A percentile compares a stretch with the other conserved stretches of the same genome.
Evolutionary conservation across 2,113 vertebrate genomes (phyloP).

Genomic region (Butorides virescens): DNA sequence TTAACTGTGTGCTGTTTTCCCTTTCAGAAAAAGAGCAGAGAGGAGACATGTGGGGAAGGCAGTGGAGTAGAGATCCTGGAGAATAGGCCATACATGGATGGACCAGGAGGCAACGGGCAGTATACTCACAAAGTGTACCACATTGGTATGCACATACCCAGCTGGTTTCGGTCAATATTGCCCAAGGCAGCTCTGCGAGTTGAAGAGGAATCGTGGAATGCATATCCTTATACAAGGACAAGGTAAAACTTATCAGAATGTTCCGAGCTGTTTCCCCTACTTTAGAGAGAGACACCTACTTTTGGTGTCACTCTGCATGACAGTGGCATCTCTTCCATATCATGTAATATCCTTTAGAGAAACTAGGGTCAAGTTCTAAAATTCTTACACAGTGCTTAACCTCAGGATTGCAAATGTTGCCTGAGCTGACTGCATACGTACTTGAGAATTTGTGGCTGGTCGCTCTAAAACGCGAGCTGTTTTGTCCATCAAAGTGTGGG

Average conservation of each 20-base stretch:
- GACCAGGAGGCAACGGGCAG: slow-evolving; percentile 89
- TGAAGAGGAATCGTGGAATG: slow-evolving; percentile 96
- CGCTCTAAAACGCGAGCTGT: not conserved
- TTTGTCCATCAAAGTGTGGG: not conserved
- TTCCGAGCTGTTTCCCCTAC: not conserved
- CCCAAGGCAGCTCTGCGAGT: slow-evolving; percentile 94
- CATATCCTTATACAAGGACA: slow-evolving; percentile 94
- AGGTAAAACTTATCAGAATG: slow-evolving; percentile 69
- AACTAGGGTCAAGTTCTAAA: not conserved
- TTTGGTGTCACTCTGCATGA: not conserved
- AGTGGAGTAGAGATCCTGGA: slow-evolving; percentile 96
- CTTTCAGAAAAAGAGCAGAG: slow-evolving; percentile 92
- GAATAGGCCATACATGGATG: slow-evolving; percentile 92
- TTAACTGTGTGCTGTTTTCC: not conserved
- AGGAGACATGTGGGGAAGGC: slow-evolving; percentile 92
- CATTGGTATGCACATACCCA: slow-evolving; percentile 96
- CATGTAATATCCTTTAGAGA: not conserved
- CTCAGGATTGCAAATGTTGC: not conserved
- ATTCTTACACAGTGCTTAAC: not conserved
- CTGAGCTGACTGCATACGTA: not conserved
- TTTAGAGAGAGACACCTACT: not conserved
- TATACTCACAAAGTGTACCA: slow-evolving; percentile 98
- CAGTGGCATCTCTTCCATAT: not conserved
- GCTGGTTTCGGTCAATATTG: slow-evolving; percentile 96
- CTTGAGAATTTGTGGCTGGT: not conserved